phyloP scores from a whole-genome alignment of 2,888 invertebrate genomes.

The Parnassius smintheus region DNA sequence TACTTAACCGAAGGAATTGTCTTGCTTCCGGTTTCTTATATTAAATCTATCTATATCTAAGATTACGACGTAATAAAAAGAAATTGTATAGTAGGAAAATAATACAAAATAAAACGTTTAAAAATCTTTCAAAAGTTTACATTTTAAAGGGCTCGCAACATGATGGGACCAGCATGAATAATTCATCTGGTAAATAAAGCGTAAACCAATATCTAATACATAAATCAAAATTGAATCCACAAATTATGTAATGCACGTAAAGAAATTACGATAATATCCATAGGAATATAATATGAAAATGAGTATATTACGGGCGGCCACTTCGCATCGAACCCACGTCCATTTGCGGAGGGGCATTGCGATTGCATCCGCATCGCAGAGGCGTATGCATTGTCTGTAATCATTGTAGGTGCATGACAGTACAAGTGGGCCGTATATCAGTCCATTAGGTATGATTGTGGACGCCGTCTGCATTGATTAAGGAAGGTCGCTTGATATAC shows the following conservation, averaged over 20 bases:
- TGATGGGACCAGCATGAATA: constrained; percentile 4
- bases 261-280: constrained; percentile 22
- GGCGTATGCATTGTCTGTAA: constrained; percentile 36
- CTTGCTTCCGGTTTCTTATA: no score
- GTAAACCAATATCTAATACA: background rate
- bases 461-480: constrained; percentile 66
- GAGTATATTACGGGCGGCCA: constrained; percentile 23
- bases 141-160: background rate
- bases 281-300: constrained; percentile 33
- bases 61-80: no score
- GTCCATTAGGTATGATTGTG: constrained; percentile 68
- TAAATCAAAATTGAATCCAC: constrained; percentile 14
- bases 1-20: no score
- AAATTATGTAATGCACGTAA: constrained; percentile 15
- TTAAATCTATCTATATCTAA: no score
- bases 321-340: constrained; percentile 49
- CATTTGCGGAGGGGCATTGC: constrained; percentile 53
- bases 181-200: background rate
- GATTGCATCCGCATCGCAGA: constrained; percentile 56
- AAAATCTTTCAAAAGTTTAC: background rate
- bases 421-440: constrained; percentile 56
- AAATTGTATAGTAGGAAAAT: background rate
- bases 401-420: constrained; percentile 35
- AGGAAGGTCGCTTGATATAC: constrained; percentile 50
- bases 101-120: no score